Percentiles rank a stretch among this genome's conserved stretches.
Conservation (phyloP, 2,113 vertebrate genomes). For the Stegastes partitus region DNA sequence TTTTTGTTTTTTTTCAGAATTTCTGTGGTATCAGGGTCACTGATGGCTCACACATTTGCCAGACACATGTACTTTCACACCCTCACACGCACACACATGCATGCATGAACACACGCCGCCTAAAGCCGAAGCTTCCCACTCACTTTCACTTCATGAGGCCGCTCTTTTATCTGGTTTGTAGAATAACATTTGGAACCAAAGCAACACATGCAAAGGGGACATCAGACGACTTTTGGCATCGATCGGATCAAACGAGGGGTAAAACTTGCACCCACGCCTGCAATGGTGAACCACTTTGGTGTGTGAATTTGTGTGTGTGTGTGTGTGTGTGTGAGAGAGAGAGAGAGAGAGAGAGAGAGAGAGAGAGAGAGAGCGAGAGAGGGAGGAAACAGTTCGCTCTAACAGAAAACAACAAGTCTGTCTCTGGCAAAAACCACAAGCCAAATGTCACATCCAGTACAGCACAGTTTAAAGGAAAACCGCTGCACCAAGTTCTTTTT, state of each 20-base stretch:
- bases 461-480: conserved; percentile 53
- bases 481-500: conserved; percentile 24
- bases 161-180: conserved; percentile 60
- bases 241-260: conserved; percentile 47
- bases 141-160: conserved; percentile 64
- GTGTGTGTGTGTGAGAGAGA: not conserved
- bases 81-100: not conserved
- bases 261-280: conserved; percentile 57
- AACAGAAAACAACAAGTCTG: conserved; percentile 71
- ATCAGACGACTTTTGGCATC: conserved; percentile 36
- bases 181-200: conserved; percentile 33
- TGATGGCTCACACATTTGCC: conserved; percentile 36
- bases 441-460: conserved; percentile 68
- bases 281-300: conserved; percentile 36
- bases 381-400: conserved; percentile 51
- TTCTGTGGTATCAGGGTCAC: conserved; percentile 50
- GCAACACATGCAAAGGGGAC: conserved; percentile 51
- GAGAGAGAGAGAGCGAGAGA: not conserved
- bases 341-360: conserved; percentile 1
- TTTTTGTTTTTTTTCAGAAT: not conserved
- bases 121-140: conserved; percentile 57
- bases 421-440: conserved; percentile 70
- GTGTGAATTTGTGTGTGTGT: conserved; percentile 2
- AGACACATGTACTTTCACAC: conserved; percentile 30
- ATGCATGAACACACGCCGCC: not conserved